Evolutionary conservation across 2,888 invertebrate species (phyloP).

Genomic region (Penaeus monodon): DNA sequence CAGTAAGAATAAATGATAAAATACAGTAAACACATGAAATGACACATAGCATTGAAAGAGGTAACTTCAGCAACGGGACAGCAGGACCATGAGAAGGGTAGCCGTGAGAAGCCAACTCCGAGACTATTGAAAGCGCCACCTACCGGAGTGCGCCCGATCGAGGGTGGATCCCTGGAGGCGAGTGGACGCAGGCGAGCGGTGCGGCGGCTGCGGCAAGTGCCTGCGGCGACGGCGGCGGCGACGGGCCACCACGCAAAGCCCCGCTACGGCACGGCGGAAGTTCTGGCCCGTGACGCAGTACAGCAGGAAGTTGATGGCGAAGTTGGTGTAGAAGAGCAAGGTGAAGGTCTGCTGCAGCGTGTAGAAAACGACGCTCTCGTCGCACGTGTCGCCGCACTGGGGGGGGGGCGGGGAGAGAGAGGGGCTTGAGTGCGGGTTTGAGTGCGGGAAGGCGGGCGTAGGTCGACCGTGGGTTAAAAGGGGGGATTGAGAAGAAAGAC

Average conservation of each 20-base stretch:
- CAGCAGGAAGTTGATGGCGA: constrained; percentile 85
- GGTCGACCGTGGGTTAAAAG: too few relatives aligned
- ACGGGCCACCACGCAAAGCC: constrained; percentile 53
- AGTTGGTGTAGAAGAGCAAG: constrained; percentile 83
- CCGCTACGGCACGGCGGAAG: constrained; percentile 77
- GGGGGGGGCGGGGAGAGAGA: background rate
- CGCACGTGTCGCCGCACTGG: constrained; percentile 44
- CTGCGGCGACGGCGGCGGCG: constrained; percentile 1
- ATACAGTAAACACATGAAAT: too few relatives aligned
- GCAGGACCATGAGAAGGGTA: too few relatives aligned
- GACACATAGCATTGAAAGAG: too few relatives aligned
- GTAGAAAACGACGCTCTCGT: constrained; percentile 66
- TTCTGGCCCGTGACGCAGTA: constrained; percentile 87
- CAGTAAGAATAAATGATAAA: too few relatives aligned
- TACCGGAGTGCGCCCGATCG: too few relatives aligned
- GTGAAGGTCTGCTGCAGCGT: constrained; percentile 78
- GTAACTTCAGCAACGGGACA: too few relatives aligned
- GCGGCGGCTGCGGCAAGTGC: background rate
- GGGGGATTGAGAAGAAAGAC: too few relatives aligned
- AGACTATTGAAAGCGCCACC: too few relatives aligned
- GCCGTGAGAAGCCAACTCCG: too few relatives aligned
- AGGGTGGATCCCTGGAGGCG: background rate
- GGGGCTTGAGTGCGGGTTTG: background rate
- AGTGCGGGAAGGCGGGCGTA: too few relatives aligned
- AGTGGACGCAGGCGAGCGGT: background rate